Conservation (phyloP, 2,888 invertebrate genomes). For the Fragum fragum region DNA sequence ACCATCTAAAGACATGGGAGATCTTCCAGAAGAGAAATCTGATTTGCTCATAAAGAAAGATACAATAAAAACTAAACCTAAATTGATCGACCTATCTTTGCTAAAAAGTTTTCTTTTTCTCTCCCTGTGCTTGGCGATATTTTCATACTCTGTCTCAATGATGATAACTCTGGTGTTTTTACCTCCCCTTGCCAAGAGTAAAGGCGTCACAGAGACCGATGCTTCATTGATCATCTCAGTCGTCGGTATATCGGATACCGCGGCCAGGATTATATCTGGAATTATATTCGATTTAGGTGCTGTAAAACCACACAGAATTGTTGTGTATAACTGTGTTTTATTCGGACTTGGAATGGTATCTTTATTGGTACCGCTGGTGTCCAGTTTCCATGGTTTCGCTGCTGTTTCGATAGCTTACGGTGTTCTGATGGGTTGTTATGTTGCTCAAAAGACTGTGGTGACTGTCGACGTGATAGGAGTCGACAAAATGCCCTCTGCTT, state of each 20-base stretch:
- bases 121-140: constrained; percentile 63
- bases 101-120: constrained; percentile 68
- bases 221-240: constrained; percentile 74
- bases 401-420: constrained; percentile 72
- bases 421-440: constrained; percentile 74
- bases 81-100: constrained; percentile 60
- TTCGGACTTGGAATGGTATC: constrained; percentile 71
- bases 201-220: constrained; percentile 67
- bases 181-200: constrained; percentile 74
- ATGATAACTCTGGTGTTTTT: constrained; percentile 75
- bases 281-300: constrained; percentile 70
- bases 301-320: constrained; percentile 68
- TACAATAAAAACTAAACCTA: constrained; percentile 37
- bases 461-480: constrained; percentile 79
- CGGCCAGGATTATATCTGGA: constrained; percentile 70
- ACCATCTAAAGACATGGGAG: background rate
- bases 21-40: background rate
- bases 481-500: constrained; percentile 74
- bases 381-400: constrained; percentile 61
- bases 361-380: constrained; percentile 67
- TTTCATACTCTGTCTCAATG: constrained; percentile 66
- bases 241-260: constrained; percentile 72
- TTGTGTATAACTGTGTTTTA: constrained; percentile 73
- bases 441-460: constrained; percentile 80
- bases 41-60: background rate